Percentiles rank a stretch among this genome's conserved stretches.
Conservation (phyloP, 2,113 vertebrate genomes). For the Alaudala cheleensis region DNA sequence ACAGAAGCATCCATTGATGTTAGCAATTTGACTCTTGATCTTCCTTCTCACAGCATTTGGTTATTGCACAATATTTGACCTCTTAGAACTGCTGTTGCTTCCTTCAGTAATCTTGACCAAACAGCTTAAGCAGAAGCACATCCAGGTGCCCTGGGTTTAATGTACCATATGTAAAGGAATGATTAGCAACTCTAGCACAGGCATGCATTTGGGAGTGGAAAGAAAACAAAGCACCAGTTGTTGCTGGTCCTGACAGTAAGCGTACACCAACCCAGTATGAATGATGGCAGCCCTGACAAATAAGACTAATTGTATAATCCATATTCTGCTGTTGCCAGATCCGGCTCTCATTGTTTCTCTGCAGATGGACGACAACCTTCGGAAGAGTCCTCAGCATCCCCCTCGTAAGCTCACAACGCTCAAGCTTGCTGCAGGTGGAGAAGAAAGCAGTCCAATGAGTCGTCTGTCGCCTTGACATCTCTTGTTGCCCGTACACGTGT, state of each 20-base stretch:
- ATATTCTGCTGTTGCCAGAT: constrained; percentile 42
- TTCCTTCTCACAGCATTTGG: neutral
- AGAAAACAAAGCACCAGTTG: neutral
- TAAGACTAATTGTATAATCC: neutral
- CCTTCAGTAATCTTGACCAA: neutral
- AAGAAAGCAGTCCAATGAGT: constrained; percentile 74
- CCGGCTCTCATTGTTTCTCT: constrained; percentile 64
- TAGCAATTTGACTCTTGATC: neutral
- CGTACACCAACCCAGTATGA: neutral
- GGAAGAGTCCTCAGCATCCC: constrained; percentile 93
- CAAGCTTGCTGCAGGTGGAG: constrained; percentile 77
- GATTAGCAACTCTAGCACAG: neutral
- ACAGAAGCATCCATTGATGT: neutral
- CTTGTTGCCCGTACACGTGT: neutral
- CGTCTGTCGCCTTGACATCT: constrained; percentile 76
- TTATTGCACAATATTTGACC: neutral
- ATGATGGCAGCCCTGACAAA: neutral
- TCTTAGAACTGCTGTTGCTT: neutral
- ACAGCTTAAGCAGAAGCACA: neutral
- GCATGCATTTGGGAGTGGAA: neutral
- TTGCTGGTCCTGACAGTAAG: neutral
- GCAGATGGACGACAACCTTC: constrained; percentile 98
- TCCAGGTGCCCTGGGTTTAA: neutral
- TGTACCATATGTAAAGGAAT: neutral
- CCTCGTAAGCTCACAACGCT: constrained; percentile 82